These are phyloP conservation scores for Corythornis madagascariensis DNA, from an alignment of 2,113 vertebrate species.

Conservation along the genomic window DNA sequence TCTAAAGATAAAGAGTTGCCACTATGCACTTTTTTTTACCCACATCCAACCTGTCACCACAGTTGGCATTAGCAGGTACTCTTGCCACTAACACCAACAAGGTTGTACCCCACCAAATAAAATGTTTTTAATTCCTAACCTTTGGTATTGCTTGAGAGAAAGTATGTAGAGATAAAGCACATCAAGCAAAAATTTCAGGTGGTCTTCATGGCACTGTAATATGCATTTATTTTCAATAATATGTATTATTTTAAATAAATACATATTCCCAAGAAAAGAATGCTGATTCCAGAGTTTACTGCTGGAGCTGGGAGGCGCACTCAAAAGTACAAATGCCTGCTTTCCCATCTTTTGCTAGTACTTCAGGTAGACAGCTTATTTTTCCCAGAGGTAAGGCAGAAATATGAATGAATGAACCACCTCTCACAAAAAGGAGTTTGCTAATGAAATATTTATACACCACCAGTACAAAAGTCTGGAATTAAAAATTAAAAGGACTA, in stretches of 20 bases:
- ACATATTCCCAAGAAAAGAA: background rate
- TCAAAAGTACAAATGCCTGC: background rate
- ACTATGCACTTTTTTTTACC: background rate
- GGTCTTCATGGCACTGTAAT: background rate
- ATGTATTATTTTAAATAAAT: background rate
- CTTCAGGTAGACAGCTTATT: background rate
- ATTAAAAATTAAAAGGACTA: constrained; percentile 65
- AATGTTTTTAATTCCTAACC: background rate
- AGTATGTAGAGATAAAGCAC: background rate
- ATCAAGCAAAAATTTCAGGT: background rate
- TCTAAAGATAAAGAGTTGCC: background rate
- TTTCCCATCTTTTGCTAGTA: background rate
- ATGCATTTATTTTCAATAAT: too few species aligned
- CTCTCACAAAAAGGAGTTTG: background rate
- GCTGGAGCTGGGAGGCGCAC: background rate
- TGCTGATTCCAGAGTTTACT: background rate
- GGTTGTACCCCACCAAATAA: background rate
- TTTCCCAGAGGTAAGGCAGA: background rate
- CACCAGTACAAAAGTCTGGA: constrained; percentile 23
- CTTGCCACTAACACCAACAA: background rate
- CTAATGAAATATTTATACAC: constrained; percentile 67
- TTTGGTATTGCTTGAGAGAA: background rate
- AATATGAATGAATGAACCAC: constrained; percentile 5
- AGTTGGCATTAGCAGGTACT: background rate
- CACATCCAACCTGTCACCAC: background rate